Conservation (phyloP, 2,888 invertebrate species). For the Eupithecia subumbrata region DNA sequence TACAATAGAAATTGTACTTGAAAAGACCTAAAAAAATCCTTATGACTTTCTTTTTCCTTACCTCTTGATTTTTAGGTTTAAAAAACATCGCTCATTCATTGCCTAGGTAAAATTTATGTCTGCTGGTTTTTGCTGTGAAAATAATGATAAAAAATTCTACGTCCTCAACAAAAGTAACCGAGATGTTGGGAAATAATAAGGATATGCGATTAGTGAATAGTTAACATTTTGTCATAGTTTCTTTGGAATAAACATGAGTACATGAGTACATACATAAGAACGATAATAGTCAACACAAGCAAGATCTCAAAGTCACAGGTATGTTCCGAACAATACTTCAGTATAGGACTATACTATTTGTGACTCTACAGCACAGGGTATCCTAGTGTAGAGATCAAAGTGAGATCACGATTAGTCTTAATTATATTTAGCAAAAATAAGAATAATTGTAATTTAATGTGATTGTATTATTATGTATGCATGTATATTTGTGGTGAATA, state of each 20-base stretch:
- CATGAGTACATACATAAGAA: no score
- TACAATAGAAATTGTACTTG: constrained; percentile 23
- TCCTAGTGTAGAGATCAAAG: no score
- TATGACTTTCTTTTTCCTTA: neutral
- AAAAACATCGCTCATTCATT: neutral
- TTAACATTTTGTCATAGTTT: neutral
- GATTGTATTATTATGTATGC: no score
- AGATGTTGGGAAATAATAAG: neutral
- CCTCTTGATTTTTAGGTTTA: neutral
- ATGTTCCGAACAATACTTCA: no score
- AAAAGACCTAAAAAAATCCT: neutral
- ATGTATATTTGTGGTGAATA: no score
- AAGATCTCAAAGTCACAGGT: no score
- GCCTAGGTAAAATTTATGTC: neutral
- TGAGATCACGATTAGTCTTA: no score
- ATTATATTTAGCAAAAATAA: no score
- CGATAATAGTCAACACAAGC: no score
- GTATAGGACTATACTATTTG: no score
- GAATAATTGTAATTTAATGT: no score
- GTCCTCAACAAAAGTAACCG: neutral
- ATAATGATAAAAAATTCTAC: neutral
- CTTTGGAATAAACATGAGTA: neutral
- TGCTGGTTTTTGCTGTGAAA: neutral
- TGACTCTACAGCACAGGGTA: no score
- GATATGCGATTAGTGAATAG: neutral